Conservation (phyloP, 2,888 invertebrate species). For the Aphidius colemani region DNA sequence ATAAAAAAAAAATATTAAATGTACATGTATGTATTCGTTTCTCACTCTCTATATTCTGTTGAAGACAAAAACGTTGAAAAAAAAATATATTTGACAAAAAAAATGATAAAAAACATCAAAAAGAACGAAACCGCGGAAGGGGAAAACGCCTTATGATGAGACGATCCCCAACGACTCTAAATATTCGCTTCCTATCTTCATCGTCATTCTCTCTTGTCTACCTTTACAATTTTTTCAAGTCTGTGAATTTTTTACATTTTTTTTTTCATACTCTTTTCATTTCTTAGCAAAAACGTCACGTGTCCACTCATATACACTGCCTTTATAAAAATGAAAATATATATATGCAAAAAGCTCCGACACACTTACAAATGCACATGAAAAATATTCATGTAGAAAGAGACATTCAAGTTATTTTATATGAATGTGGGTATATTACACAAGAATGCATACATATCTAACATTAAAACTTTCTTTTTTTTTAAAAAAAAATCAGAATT, state of each 20-base stretch:
- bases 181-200: slow-evolving; percentile 21
- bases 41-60: too few relatives aligned
- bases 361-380: too few relatives aligned
- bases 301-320: neutral
- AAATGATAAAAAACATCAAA: slow-evolving; percentile 9
- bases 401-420: too few relatives aligned
- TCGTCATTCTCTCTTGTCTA: slow-evolving; percentile 15
- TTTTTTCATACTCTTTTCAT: slow-evolving; percentile 8
- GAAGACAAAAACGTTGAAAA: neutral
- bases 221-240: neutral
- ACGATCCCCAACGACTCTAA: slow-evolving; percentile 9
- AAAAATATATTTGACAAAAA: slow-evolving; percentile 1
- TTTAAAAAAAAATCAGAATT: too few relatives aligned
- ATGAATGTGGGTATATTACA: too few relatives aligned
- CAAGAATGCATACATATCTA: too few relatives aligned
- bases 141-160: slow-evolving; percentile 8
- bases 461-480: too few relatives aligned
- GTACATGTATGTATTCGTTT: too few relatives aligned
- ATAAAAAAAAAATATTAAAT: too few relatives aligned
- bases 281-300: slow-evolving; percentile 15
- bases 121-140: neutral
- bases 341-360: too few relatives aligned
- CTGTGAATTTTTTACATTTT: neutral
- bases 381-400: too few relatives aligned
- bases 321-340: too few relatives aligned